A percentile compares a stretch with the other conserved stretches of the same genome.
These are phyloP conservation scores for Atrichornis clamosus DNA, from an alignment of 2,113 vertebrate genomes.

Conservation along the genomic window DNA sequence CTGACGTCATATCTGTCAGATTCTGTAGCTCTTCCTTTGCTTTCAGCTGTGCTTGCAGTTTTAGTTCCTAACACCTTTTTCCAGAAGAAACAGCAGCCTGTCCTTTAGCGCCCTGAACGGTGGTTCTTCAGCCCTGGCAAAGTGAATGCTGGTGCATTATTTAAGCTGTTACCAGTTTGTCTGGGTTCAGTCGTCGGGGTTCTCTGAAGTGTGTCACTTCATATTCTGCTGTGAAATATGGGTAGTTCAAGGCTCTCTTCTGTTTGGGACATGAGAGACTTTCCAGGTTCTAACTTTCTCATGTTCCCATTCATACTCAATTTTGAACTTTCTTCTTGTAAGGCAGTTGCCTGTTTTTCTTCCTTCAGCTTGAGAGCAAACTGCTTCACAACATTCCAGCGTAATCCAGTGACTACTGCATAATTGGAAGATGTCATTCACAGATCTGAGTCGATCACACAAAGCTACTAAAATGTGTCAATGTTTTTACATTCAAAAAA, in stretches of 20 bases:
- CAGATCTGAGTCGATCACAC: neutral
- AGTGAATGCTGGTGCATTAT: neutral
- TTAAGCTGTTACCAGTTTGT: neutral
- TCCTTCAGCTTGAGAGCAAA: neutral
- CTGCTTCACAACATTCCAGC: neutral
- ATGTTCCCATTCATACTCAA: neutral
- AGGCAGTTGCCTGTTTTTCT: neutral
- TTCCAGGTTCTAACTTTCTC: neutral
- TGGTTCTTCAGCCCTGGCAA: neutral
- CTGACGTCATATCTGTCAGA: neutral
- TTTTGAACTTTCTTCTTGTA: neutral
- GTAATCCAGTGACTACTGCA: neutral
- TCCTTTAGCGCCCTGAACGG: neutral
- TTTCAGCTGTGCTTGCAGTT: neutral
- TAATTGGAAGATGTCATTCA: neutral
- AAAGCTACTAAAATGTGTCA: neutral
- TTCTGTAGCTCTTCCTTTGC: neutral
- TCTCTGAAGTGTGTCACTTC: neutral
- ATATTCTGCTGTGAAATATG: neutral
- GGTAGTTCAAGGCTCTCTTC: neutral
- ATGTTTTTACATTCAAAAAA: neutral
- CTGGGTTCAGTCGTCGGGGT: neutral
- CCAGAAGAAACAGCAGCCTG: neutral
- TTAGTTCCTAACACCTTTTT: neutral
- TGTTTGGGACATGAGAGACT: neutral